Evolutionary conservation across 1,140 invertebrate genomes (phyloP).

Genomic region (Caerostris darwini): DNA sequence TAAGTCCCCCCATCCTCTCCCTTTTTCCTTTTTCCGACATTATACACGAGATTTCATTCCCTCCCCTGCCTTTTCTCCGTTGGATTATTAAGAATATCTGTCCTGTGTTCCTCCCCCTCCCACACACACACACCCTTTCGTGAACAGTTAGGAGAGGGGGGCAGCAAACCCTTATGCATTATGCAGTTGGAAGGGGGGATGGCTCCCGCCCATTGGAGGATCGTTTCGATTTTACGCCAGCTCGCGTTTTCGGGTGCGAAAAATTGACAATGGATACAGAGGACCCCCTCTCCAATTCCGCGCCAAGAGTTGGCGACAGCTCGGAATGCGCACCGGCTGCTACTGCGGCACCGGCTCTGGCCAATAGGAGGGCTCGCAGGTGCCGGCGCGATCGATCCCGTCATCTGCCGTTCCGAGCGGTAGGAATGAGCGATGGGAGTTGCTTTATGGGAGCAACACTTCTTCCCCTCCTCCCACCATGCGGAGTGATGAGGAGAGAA

Average conservation of each 20-base stretch:
- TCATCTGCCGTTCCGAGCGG: constrained; percentile 57
- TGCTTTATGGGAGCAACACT: constrained; percentile 63
- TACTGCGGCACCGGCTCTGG: constrained; percentile 66
- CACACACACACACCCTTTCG: not conserved
- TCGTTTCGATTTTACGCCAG: constrained; percentile 71
- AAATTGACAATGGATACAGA: constrained; percentile 75
- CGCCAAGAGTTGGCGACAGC: constrained; percentile 70
- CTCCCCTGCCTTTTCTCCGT: not conserved
- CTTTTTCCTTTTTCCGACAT: not conserved
- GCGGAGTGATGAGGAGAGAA: constrained; percentile 12
- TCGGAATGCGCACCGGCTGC: constrained; percentile 67
- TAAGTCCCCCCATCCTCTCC: not conserved
- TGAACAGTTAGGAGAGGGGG: not conserved
- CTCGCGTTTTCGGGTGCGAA: constrained; percentile 74
- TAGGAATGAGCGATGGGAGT: constrained; percentile 50
- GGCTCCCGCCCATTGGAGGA: constrained; percentile 72
- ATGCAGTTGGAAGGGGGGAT: constrained; percentile 58
- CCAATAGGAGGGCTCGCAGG: constrained; percentile 61
- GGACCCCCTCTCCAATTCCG: not conserved
- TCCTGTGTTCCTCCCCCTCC: not conserved
- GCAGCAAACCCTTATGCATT: not conserved
- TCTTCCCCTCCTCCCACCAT: not conserved
- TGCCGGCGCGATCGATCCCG: constrained; percentile 64
- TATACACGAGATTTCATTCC: not conserved
- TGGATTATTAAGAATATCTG: constrained; percentile 16